These are phyloP conservation scores for Orcinus orca DNA, from an alignment of 2,113 vertebrate species.

Conservation along the genomic window DNA sequence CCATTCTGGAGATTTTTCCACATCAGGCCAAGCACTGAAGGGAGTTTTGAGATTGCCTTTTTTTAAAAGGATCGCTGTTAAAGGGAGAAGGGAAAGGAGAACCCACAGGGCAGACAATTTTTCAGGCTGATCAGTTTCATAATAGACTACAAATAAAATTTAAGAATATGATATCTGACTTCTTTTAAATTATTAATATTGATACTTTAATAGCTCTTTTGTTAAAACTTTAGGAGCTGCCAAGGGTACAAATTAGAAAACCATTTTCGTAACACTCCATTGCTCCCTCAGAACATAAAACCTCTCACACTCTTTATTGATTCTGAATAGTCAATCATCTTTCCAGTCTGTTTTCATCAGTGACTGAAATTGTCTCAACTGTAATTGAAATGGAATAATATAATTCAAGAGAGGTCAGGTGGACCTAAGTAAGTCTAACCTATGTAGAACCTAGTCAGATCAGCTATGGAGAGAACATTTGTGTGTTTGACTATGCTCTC, in stretches of 20 bases:
- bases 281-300: not conserved
- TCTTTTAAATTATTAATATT: not conserved
- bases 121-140: not conserved
- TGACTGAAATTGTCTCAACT: not conserved
- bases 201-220: not conserved
- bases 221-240: not conserved
- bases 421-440: not conserved
- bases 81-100: not conserved
- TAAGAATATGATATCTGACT: not conserved
- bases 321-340: not conserved
- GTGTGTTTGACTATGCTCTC: not conserved
- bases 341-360: not conserved
- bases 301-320: not conserved
- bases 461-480: not conserved
- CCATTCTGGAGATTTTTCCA: not conserved
- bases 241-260: not conserved
- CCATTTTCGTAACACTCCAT: not conserved
- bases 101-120: not conserved
- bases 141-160: not conserved
- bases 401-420: not conserved
- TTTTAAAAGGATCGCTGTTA: not conserved
- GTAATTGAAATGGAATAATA: not conserved
- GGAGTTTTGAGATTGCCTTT: not conserved
- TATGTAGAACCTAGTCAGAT: not conserved
- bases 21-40: not conserved